Conservation (phyloP, 1,140 invertebrate species). For the Antheraea mylitta region DNA sequence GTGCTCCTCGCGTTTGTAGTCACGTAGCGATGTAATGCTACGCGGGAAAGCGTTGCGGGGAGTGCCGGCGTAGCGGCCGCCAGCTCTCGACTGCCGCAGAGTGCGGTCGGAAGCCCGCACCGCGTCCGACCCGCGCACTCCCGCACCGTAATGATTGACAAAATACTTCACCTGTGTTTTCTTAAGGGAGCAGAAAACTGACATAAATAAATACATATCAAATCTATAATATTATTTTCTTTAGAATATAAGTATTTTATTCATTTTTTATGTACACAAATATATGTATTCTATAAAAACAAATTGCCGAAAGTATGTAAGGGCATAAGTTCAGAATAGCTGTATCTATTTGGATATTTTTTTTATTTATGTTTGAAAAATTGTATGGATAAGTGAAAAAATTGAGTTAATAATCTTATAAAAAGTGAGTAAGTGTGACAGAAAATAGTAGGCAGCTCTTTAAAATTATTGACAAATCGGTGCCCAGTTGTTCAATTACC, state of each 20-base stretch:
- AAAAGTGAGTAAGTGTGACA: no score
- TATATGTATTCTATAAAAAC: no score
- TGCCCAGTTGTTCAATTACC: no score
- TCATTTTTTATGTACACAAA: neutral
- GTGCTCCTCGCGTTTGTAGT: constrained; percentile 29
- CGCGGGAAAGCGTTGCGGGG: constrained; percentile 21
- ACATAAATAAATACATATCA: constrained; percentile 3
- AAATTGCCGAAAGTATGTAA: no score
- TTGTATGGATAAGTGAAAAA: no score
- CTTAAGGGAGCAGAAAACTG: constrained; percentile 41
- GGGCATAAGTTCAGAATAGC: no score
- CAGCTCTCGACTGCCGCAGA: constrained; percentile 64
- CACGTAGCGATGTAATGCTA: constrained; percentile 33
- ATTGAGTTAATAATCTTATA: no score
- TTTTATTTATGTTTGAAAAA: no score
- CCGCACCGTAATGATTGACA: constrained; percentile 69
- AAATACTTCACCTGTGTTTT: constrained; percentile 74
- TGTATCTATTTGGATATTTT: no score
- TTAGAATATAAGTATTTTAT: neutral
- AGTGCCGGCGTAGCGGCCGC: constrained; percentile 39
- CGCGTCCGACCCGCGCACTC: constrained; percentile 45
- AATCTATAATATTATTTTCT: neutral
- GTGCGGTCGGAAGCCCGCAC: constrained; percentile 39
- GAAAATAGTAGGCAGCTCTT: no score
- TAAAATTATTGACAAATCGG: no score